Conservation (phyloP, 2,113 vertebrate genomes). For the Corythaeola cristata region DNA sequence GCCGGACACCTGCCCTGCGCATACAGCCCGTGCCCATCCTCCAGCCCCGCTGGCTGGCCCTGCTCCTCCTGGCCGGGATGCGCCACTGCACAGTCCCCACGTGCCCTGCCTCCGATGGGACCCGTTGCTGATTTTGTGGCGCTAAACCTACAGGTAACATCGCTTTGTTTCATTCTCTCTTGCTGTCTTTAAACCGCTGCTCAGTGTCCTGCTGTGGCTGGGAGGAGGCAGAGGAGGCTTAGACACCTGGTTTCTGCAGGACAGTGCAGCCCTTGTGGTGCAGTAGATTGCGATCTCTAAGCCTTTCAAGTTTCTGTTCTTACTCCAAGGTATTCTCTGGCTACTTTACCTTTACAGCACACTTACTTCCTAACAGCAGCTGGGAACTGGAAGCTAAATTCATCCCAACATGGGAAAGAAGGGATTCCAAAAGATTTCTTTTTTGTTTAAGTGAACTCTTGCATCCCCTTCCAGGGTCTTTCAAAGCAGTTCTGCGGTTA, state of each 20-base stretch:
- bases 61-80: fast-evolving
- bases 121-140: not conserved
- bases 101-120: fast-evolving
- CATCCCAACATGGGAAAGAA: not conserved
- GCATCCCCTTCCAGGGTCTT: not conserved
- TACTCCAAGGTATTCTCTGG: not conserved
- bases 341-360: not conserved
- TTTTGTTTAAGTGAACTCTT: not conserved
- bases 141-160: not conserved
- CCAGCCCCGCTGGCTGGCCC: not conserved
- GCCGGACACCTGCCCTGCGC: not conserved
- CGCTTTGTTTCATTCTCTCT: not conserved
- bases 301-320: fast-evolving
- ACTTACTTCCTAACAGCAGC: not conserved
- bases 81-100: not conserved
- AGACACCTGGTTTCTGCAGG: fast-evolving
- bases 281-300: not conserved
- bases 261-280: fast-evolving
- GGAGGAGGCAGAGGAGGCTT: not conserved
- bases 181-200: not conserved
- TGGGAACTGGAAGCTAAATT: not conserved
- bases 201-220: not conserved
- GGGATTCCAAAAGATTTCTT: not conserved
- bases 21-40: fast-evolving
- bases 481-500: not conserved